Conservation (phyloP, 1,140 invertebrate species). For the Lanistes nyassanus region DNA sequence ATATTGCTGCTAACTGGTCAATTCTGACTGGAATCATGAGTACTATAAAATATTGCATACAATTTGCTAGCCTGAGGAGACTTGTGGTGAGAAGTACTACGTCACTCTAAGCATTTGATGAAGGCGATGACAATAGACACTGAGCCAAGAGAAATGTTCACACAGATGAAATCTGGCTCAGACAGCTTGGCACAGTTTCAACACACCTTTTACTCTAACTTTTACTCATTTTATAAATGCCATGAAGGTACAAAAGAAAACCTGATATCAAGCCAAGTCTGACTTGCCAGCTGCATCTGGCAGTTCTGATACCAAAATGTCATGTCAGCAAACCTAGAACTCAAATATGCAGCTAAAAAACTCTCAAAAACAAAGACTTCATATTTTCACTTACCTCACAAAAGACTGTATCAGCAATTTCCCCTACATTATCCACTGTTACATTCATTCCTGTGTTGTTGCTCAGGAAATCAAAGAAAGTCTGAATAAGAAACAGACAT, state of each 20-base stretch:
- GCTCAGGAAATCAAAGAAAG: background rate
- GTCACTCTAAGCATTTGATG: background rate
- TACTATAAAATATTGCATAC: no score
- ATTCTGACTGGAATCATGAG: no score
- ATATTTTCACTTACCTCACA: conserved; percentile 23
- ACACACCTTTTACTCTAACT: background rate
- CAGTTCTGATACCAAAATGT: background rate
- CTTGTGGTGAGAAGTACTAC: background rate
- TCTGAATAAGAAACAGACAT: background rate
- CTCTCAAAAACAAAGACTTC: background rate
- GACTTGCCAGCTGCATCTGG: background rate
- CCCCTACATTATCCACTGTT: background rate
- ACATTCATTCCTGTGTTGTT: conserved; percentile 18
- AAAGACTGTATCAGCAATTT: conserved; percentile 23
- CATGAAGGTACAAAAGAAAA: background rate
- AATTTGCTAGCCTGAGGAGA: no score
- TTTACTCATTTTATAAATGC: background rate
- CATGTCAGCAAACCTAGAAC: background rate
- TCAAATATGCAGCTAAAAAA: no score
- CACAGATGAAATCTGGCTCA: background rate
- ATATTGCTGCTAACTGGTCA: no score
- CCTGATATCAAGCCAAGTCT: background rate
- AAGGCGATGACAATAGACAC: background rate
- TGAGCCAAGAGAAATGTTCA: background rate
- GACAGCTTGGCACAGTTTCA: background rate